These are phyloP conservation scores for Onychostruthus taczanowskii DNA, from an alignment of 2,113 vertebrate genomes.

Conservation along the genomic window DNA sequence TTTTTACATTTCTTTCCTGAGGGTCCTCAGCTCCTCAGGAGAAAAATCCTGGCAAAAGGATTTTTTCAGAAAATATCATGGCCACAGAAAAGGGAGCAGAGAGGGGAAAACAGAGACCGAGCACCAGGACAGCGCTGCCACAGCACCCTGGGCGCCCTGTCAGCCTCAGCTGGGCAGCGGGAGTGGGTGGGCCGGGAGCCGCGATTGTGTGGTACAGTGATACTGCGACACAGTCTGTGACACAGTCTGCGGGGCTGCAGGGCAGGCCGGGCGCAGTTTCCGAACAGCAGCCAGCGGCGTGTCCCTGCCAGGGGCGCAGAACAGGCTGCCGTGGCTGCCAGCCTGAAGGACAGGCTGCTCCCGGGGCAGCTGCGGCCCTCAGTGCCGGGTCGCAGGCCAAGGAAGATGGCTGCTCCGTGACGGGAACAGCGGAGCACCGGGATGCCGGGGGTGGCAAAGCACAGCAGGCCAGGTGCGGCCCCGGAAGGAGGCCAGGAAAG, in stretches of 20 bases:
- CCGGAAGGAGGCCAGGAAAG: neutral
- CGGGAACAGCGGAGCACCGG: neutral
- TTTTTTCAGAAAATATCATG: no score
- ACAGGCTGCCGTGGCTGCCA: neutral
- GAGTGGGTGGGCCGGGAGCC: neutral
- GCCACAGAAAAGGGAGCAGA: neutral
- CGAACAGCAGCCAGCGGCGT: accelerated
- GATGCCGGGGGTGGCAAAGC: neutral
- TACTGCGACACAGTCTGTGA: no score
- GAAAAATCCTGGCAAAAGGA: no score
- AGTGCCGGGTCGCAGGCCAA: neutral
- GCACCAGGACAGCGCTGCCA: neutral
- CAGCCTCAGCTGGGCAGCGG: accelerated
- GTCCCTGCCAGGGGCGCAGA: neutral
- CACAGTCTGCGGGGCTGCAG: accelerated
- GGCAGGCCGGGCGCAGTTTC: accelerated
- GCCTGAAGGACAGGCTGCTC: neutral
- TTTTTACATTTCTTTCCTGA: no score
- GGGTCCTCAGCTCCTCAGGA: no score
- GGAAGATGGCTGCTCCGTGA: neutral
- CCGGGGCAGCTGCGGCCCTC: neutral
- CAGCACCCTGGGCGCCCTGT: no score
- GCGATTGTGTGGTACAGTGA: neutral
- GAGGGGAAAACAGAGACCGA: neutral
- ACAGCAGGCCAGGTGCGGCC: no score